Base-by-base conservation (phyloP, 2,113 vertebrate genomes). In the Callionymus lyra region DNA sequence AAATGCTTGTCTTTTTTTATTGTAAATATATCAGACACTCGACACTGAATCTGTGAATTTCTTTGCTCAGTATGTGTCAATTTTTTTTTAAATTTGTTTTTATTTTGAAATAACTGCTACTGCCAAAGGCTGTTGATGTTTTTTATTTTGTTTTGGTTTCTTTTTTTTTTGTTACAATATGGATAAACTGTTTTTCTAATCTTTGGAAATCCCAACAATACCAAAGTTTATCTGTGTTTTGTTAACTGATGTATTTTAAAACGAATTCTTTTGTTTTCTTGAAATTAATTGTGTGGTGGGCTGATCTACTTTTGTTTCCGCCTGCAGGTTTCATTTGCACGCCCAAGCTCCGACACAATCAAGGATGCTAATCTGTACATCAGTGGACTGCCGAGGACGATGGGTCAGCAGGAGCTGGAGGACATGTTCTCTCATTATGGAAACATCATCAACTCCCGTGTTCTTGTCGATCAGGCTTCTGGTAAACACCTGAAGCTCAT, bases 301-400 rank as follows among this genome's bases (percentile, higher is more conserved):
- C 16, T 6, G 10, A 1, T 1, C 0, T 2, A 31, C 42, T 12
- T 9, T 50, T 18, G 21, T 49, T 6, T 51, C 13, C 21, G 56
- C 31, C 37, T 16, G 16, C 70, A 99, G 94, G 95, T 99, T 15
- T 99, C 95, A 0, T 98, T 85, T 6, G 95, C 95, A 2, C 90
- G 95, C 45, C 95, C 95, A 1, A 98, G 94, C 67, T 98, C 94
- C 6, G 95, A 99, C 72, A 87, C 85, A 40, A 97, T 99, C 68
- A 99, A 98, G 82, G 95, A 99, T 39, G 94, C 95, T 9, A 99
- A 98, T 59, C 74, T 99, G 33, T 98, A 99, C 54, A 97, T 99
- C 74, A 98, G 93, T 2, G 93, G 95, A 2, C 79, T 99, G 34
- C 94, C 94, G 0, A 82, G 93, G 74, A 91, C 88, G 4, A 88